These are phyloP conservation scores for Drosophila mercatorum DNA, from an alignment of 2,888 invertebrate species.

Conservation along the genomic window DNA sequence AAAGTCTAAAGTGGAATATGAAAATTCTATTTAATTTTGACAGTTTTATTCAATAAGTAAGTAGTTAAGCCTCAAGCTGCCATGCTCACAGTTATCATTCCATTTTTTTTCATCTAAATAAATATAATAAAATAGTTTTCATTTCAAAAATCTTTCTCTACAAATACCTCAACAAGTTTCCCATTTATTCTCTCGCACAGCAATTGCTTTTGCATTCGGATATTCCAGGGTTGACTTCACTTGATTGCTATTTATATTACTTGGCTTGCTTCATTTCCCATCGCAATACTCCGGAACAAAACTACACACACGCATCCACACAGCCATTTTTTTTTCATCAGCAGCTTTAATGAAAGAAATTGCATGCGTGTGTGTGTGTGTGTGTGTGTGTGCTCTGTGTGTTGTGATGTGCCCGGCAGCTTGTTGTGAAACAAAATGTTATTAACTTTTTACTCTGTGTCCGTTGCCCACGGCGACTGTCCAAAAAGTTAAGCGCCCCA, in stretches of 20 bases:
- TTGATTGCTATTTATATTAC: conserved; percentile 10
- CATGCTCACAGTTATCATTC: too few relatives aligned
- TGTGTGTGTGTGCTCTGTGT: neutral
- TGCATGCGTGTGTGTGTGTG: conserved; percentile 33
- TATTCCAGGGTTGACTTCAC: neutral
- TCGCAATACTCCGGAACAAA: neutral
- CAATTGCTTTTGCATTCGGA: neutral
- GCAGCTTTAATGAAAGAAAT: conserved; percentile 42
- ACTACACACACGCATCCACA: conserved; percentile 13
- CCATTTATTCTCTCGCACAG: too few relatives aligned
- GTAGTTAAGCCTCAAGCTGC: too few relatives aligned
- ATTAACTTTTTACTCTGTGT: conserved; percentile 64
- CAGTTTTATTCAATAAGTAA: too few relatives aligned
- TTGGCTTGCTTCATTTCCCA: conserved; percentile 16
- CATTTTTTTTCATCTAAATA: too few relatives aligned
- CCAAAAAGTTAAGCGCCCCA: conserved; percentile 24
- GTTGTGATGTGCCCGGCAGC: conserved; percentile 33
- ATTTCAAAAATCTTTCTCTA: too few relatives aligned
- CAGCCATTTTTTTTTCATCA: conserved; percentile 1
- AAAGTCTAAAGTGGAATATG: neutral
- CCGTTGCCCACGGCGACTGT: conserved; percentile 31
- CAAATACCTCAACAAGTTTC: neutral
- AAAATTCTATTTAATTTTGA: too few relatives aligned
- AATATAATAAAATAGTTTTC: too few relatives aligned
- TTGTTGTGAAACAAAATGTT: conserved; percentile 59